Conservation (phyloP, 1,140 invertebrate species). For the Pachypeltis micranthus region DNA sequence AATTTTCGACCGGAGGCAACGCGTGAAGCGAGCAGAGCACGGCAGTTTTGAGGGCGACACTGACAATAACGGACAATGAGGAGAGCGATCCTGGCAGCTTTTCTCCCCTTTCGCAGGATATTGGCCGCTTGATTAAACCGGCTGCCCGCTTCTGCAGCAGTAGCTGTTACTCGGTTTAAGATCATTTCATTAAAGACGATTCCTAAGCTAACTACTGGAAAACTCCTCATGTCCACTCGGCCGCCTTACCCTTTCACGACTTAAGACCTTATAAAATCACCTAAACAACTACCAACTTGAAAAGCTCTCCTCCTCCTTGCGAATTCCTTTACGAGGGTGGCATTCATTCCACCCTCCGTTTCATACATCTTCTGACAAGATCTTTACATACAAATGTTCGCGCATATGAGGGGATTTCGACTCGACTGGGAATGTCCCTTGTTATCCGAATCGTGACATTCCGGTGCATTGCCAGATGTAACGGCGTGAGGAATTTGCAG, state of each 20-base stretch:
- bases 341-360: too few species aligned
- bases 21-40: neutral
- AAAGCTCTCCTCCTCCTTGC: neutral
- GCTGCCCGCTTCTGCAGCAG: conserved; percentile 7
- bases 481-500: too few species aligned
- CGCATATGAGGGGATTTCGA: neutral
- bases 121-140: conserved; percentile 12
- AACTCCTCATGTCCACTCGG: conserved; percentile 14
- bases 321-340: neutral
- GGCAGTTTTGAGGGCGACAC: neutral
- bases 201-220: conserved; percentile 13
- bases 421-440: neutral
- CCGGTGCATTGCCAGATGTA: too few species aligned
- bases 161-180: neutral
- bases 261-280: neutral
- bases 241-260: too few species aligned
- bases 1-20: neutral
- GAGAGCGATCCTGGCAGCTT: neutral
- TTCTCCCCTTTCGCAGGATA: neutral
- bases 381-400: neutral
- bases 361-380: neutral
- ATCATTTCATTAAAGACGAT: conserved; percentile 16
- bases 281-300: too few species aligned
- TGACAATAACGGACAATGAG: conserved; percentile 11
- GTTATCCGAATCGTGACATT: too few species aligned